These are phyloP conservation scores for Erynnis tages DNA, from an alignment of 2,888 invertebrate species.

Conservation along the genomic window DNA sequence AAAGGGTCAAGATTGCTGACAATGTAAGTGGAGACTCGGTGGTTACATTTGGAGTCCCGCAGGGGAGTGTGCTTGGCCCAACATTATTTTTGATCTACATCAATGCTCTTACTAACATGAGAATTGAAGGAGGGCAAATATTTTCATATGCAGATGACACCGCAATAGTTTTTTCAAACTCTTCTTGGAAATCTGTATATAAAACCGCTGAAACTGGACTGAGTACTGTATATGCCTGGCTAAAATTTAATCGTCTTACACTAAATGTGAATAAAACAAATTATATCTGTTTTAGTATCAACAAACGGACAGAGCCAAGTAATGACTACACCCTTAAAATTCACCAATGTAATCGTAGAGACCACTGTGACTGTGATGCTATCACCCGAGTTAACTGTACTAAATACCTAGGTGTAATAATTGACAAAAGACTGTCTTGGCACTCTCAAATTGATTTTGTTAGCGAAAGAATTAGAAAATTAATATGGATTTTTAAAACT, in stretches of 20 bases:
- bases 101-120: constrained; percentile 6
- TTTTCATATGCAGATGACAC: constrained; percentile 27
- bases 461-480: constrained; percentile 12
- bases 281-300: constrained; percentile 7
- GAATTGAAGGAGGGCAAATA: neutral
- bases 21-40: neutral
- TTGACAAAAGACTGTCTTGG: constrained; percentile 25
- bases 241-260: constrained; percentile 1
- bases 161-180: constrained; percentile 27
- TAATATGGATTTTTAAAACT: constrained; percentile 24
- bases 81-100: constrained; percentile 26
- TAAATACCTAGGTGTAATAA: constrained; percentile 24
- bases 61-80: constrained; percentile 20
- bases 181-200: neutral
- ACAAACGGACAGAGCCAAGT: neutral
- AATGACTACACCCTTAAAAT: neutral
- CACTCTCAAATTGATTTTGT: constrained; percentile 22
- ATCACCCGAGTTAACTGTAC: constrained; percentile 4
- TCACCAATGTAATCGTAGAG: neutral
- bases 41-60: constrained; percentile 13
- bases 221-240: neutral
- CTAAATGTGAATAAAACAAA: constrained; percentile 8
- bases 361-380: neutral
- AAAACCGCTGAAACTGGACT: neutral
- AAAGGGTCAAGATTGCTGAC: constrained; percentile 13